Evolutionary conservation across 2,113 vertebrate genomes (phyloP), one percentile per base, ranked within the genome.

Genomic region (Dasyornis broadbenti): DNA sequence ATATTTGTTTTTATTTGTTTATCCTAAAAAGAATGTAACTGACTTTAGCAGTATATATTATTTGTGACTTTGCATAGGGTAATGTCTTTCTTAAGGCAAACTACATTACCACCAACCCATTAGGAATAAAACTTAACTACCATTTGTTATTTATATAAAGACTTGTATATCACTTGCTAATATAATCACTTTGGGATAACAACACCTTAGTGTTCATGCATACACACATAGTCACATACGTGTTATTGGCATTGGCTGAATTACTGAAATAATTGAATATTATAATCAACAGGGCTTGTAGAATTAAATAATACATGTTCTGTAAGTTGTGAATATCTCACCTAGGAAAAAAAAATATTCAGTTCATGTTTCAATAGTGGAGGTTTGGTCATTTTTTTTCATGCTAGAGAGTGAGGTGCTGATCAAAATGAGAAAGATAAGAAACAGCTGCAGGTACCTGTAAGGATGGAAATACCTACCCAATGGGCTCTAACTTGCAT

Each of bases 161-260:
- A 54, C 9, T 15, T 63, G 8, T 17, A 14, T 73, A 47, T 49
- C 3, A 10, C 37, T 82, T 88, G 7, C 7, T 70, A 22, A 49
- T 35, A 30, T 7, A 80, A 22, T n/a, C 42, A 47, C 13, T 64
- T 14, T 10, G 2, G 4, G 14, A 81, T 9, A 57, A 8, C 14
- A 60, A 44, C 8, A 65, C 7, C 30, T 81, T 82, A 63, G 26
- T 59, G 20, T 31, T 72, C 35, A 11, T 33, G 9, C 7, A 15
- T 33, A 13, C 15, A 45, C 2, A 0, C 14, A 7, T 11, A 53
- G 9, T 33, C 39, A 61, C 6, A 39, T 37, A 28, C 0, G 2
- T 5, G 0, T 61, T 81, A 57, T 9, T 69, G n/a, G 33, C 10
- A 56, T 45, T 61, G 19, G 37, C 9, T n/a, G 33, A 54, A 75